These are phyloP conservation scores for Heliothis peltigera DNA, from an alignment of 2,888 invertebrate genomes.

Conservation along the genomic window DNA sequence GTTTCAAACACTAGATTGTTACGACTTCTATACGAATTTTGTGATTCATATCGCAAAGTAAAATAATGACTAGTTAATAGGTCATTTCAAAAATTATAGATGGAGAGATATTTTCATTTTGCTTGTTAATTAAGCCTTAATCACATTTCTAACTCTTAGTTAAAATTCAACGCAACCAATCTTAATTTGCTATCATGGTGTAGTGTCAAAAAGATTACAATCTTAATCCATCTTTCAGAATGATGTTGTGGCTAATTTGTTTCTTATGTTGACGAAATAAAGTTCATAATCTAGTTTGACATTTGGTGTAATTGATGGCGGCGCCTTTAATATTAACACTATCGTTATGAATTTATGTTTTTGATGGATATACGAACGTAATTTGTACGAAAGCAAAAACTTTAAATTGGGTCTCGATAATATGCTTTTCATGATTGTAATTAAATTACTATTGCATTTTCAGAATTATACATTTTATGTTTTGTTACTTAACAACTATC, in stretches of 20 bases:
- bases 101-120: conserved; percentile 27
- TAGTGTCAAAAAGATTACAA: conserved; percentile 48
- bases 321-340: conserved; percentile 20
- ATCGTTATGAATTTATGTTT: not conserved
- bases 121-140: conserved; percentile 38
- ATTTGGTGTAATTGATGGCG: conserved; percentile 37
- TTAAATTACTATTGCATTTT: not conserved
- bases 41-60: no score
- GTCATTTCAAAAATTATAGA: conserved; percentile 32
- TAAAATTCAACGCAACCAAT: conserved; percentile 19
- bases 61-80: not conserved
- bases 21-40: no score
- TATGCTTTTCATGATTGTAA: not conserved
- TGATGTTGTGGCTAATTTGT: conserved; percentile 8
- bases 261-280: not conserved
- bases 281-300: conserved; percentile 11
- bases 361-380: not conserved
- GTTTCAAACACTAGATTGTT: no score
- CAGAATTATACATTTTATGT: not conserved
- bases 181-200: conserved; percentile 37
- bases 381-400: not conserved
- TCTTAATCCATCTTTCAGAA: conserved; percentile 40
- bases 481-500: no score
- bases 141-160: conserved; percentile 26
- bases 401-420: no score